Conservation (phyloP, 2,797 vertebrate species). For the Phoxinus dragarum region DNA sequence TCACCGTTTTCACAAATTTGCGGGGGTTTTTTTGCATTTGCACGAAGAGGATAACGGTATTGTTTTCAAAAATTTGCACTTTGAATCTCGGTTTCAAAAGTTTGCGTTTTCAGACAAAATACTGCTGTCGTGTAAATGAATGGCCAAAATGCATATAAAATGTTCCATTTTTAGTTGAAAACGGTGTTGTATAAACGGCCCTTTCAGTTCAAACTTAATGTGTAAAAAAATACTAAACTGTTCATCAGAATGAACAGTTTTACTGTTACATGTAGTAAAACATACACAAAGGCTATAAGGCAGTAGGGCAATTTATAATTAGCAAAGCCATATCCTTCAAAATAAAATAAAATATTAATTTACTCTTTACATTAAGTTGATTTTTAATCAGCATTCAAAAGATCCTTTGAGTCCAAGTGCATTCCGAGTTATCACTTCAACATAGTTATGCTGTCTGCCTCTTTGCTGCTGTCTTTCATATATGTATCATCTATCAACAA, state of each 20-base stretch:
- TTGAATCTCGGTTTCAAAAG: too few species aligned
- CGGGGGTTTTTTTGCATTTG: too few species aligned
- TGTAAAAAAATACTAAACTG: background rate
- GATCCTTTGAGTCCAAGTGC: background rate
- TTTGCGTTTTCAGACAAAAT: too few species aligned
- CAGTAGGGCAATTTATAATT: background rate
- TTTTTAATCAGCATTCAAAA: background rate
- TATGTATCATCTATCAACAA: background rate
- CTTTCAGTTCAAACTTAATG: background rate
- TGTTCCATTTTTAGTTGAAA: too few species aligned
- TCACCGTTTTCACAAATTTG: too few species aligned
- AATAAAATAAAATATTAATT: conserved; percentile 19
- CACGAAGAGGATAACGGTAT: too few species aligned
- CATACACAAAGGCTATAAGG: background rate
- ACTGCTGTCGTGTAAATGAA: too few species aligned
- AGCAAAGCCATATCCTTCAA: background rate
- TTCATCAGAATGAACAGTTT: background rate
- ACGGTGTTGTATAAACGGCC: too few species aligned
- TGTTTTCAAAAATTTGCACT: too few species aligned
- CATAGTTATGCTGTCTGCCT: background rate
- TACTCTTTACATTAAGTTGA: background rate
- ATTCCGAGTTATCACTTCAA: background rate
- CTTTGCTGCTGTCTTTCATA: background rate
- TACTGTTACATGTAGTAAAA: background rate
- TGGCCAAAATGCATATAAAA: too few species aligned